phyloP scores from a whole-genome alignment of 2,888 invertebrate species.

The Ornithoptera alexandrae region DNA sequence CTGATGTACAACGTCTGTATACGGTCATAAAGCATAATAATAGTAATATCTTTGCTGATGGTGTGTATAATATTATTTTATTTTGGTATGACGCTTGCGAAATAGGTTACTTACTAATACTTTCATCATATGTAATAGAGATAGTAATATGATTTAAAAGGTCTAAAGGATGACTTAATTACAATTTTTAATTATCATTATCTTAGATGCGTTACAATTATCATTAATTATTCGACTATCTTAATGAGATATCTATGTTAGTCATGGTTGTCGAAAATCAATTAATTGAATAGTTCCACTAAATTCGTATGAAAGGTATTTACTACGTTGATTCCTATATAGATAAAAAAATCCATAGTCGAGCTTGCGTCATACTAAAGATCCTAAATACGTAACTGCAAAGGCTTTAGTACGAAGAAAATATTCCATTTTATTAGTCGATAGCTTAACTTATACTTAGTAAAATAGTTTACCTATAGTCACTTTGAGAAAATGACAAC shows the following conservation, averaged over 20 bases:
- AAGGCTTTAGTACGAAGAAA: conserved; percentile 72
- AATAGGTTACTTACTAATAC: background rate
- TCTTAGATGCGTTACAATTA: conserved; percentile 13
- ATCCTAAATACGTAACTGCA: conserved; percentile 74
- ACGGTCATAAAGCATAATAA: conserved; percentile 67
- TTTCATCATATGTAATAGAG: no score
- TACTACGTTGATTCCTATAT: conserved; percentile 13
- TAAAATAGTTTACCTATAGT: conserved; percentile 76
- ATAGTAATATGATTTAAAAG: background rate
- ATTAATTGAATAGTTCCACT: conserved; percentile 12
- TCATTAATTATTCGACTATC: conserved; percentile 16
- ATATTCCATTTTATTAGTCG: conserved; percentile 77
- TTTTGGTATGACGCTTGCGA: conserved; percentile 33
- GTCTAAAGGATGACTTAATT: background rate
- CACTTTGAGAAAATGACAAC: conserved; percentile 73
- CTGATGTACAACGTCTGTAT: conserved; percentile 79
- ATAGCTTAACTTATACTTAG: conserved; percentile 78
- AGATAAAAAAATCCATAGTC: conserved; percentile 12
- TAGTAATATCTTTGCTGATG: conserved; percentile 54
- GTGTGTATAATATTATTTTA: conserved; percentile 33
- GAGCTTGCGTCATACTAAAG: conserved; percentile 50
- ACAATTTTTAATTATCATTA: conserved; percentile 10
- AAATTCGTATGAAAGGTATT: background rate
- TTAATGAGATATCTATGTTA: conserved; percentile 8
- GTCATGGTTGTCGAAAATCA: conserved; percentile 14